phyloP scores from a whole-genome alignment of 2,888 invertebrate genomes.

The Volucella zonaria region DNA sequence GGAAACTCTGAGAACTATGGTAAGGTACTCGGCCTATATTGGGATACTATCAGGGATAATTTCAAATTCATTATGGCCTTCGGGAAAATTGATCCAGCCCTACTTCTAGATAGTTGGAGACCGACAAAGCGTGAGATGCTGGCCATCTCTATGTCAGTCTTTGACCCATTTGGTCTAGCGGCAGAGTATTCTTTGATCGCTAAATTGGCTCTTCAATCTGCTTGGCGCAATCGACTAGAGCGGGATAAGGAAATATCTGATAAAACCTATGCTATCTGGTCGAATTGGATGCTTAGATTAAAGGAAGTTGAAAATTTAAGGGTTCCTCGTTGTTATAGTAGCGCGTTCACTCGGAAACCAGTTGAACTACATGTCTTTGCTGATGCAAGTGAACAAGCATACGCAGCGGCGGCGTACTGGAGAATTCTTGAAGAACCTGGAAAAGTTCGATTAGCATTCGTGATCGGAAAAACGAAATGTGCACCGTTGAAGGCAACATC shows the following conservation, averaged over 20 bases:
- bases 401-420: slow-evolving; percentile 63
- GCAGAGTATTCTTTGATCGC: slow-evolving; percentile 52
- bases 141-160: slow-evolving; percentile 53
- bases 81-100: slow-evolving; percentile 33
- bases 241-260: slow-evolving; percentile 62
- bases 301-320: slow-evolving; percentile 30
- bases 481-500: slow-evolving; percentile 38
- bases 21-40: slow-evolving; percentile 52
- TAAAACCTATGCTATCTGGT: slow-evolving; percentile 41
- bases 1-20: not conserved
- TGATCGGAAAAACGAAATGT: slow-evolving; percentile 36
- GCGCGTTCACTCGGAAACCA: slow-evolving; percentile 1
- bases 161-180: slow-evolving; percentile 53
- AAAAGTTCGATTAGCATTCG: slow-evolving; percentile 28
- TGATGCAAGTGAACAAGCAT: slow-evolving; percentile 69
- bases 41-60: slow-evolving; percentile 32
- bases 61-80: slow-evolving; percentile 50
- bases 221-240: slow-evolving; percentile 47
- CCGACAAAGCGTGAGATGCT: slow-evolving; percentile 63
- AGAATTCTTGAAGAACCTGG: slow-evolving; percentile 34
- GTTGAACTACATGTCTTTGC: slow-evolving; percentile 63
- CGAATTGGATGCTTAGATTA: slow-evolving; percentile 35
- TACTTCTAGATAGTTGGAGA: slow-evolving; percentile 29
- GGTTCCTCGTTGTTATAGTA: slow-evolving; percentile 58
- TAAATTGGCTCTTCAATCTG: slow-evolving; percentile 56